phyloP scores from a whole-genome alignment of 2,888 invertebrate genomes.

The Teleiodes luculella region DNA sequence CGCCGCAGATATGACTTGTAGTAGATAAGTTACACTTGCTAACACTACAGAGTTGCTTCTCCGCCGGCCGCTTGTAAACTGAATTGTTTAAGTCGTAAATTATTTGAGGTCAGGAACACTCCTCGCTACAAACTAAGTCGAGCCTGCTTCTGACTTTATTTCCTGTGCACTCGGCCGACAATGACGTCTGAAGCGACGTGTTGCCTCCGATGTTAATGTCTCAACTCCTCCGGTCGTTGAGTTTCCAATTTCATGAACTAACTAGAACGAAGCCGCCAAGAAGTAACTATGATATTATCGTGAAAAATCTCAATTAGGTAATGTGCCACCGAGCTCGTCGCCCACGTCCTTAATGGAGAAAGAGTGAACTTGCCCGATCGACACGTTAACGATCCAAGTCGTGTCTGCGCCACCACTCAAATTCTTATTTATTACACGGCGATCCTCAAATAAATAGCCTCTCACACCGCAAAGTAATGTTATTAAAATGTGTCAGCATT shows the following conservation, averaged over 20 bases:
- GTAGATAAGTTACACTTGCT: conserved; percentile 19
- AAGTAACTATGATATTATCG: conserved; percentile 1
- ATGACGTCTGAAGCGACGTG: conserved; percentile 44
- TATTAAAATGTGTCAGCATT: conserved; percentile 79
- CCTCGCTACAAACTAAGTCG: conserved; percentile 49
- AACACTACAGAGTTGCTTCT: conserved; percentile 47
- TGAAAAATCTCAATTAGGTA: conserved; percentile 27
- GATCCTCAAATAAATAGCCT: conserved; percentile 73
- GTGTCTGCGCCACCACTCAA: conserved; percentile 64
- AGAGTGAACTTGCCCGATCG: conserved; percentile 62
- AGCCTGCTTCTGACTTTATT: conserved; percentile 58
- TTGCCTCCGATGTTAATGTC: neutral
- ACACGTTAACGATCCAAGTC: conserved; percentile 63
- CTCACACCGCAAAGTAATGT: conserved; percentile 73
- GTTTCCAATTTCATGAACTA: neutral
- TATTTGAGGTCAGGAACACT: conserved; percentile 62
- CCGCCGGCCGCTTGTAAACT: conserved; percentile 52
- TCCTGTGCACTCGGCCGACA: conserved; percentile 43
- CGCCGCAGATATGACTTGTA: conserved; percentile 59
- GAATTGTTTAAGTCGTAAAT: conserved; percentile 64
- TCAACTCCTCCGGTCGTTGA: neutral
- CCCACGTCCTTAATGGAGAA: conserved; percentile 49
- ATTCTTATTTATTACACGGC: conserved; percentile 70
- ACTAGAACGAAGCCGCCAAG: neutral
- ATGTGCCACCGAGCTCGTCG: conserved; percentile 27